Percentiles rank a stretch among this genome's conserved stretches.
phyloP scores from a whole-genome alignment of 2,113 vertebrate species.

The Megaceryle maxima region DNA sequence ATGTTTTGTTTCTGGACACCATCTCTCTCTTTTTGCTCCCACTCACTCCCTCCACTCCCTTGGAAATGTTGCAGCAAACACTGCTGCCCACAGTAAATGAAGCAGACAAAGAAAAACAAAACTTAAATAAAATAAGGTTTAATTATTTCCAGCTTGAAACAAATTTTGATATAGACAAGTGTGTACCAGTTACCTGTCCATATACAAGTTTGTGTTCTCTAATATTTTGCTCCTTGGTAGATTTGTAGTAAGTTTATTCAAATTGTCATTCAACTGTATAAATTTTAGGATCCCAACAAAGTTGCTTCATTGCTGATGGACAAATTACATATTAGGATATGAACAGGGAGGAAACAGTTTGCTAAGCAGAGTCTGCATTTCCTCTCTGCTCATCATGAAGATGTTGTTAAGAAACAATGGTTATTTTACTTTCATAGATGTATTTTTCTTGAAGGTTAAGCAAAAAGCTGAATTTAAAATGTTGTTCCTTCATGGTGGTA shows the following conservation, averaged over 20 bases:
- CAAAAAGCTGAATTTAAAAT: background rate
- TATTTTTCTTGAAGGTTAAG: background rate
- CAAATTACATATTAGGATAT: background rate
- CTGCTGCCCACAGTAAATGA: background rate
- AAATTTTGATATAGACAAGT: background rate
- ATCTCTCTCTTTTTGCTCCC: background rate
- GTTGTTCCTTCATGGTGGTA: background rate
- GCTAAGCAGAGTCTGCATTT: background rate
- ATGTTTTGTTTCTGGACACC: background rate
- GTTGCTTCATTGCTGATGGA: background rate
- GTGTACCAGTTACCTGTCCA: background rate
- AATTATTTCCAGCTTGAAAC: background rate
- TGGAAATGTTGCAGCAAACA: background rate
- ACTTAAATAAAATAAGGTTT: background rate
- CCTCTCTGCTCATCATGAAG: background rate
- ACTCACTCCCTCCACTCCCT: background rate
- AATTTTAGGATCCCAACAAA: background rate
- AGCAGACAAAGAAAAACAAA: background rate
- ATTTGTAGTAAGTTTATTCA: background rate
- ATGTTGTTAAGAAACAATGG: conserved; percentile 9
- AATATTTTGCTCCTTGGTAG: background rate
- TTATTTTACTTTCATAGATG: background rate
- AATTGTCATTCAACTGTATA: background rate
- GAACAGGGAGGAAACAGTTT: background rate
- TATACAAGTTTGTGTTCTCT: background rate